phyloP scores from a whole-genome alignment of 92 coral and sea anemone genomes.

The Palythoa heliodiscus region DNA sequence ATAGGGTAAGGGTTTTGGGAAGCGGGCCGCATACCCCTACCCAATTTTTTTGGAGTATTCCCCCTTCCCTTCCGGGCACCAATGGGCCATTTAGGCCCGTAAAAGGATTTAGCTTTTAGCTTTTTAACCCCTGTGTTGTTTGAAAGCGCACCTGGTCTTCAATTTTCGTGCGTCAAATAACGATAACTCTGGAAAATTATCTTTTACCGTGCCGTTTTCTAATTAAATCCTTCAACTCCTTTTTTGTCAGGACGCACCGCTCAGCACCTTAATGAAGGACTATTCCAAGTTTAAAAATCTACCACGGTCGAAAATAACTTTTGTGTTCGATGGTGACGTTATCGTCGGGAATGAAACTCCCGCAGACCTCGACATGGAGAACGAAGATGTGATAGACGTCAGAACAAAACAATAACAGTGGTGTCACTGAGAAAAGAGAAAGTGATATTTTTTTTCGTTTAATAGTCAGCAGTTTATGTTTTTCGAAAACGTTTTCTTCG shows the following conservation, averaged over 20 bases:
- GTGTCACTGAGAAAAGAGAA: not conserved
- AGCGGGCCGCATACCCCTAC: too few species aligned
- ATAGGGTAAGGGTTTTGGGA: too few species aligned
- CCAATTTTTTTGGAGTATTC: too few species aligned
- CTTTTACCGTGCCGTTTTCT: not conserved
- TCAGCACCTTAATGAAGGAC: constrained; percentile 67
- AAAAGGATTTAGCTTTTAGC: too few species aligned
- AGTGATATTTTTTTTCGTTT: not conserved
- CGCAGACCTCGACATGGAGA: constrained; percentile 89
- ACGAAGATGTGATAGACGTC: constrained; percentile 89
- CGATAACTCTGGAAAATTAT: not conserved
- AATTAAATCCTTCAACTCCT: not conserved
- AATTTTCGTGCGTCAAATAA: too few species aligned
- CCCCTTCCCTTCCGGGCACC: too few species aligned
- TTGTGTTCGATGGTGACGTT: constrained; percentile 84
- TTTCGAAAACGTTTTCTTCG: not conserved
- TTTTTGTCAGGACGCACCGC: constrained; percentile 63
- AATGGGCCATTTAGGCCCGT: too few species aligned
- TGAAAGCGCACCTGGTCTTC: too few species aligned
- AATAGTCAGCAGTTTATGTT: not conserved
- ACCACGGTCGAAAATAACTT: constrained; percentile 65
- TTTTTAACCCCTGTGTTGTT: too few species aligned
- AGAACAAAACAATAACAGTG: constrained; percentile 30
- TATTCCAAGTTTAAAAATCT: constrained; percentile 79
- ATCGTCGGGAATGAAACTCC: constrained; percentile 78